A percentile compares a stretch with the other conserved stretches of the same genome.
These are phyloP conservation scores for Tor tambroides DNA, from an alignment of 2,113 vertebrate genomes.

Conservation along the genomic window DNA sequence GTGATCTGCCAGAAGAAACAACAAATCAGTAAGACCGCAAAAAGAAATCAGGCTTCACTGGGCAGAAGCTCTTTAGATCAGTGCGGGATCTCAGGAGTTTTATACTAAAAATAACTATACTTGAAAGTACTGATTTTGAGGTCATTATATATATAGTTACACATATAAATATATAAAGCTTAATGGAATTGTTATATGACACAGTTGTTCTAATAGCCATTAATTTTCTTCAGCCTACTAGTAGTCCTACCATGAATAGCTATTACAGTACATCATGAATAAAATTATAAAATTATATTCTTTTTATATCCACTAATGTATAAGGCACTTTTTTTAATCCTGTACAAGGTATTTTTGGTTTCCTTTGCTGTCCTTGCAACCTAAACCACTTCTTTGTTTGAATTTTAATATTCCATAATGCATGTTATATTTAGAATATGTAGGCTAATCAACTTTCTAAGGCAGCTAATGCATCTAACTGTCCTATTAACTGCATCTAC, in stretches of 20 bases:
- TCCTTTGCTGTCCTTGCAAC: background rate
- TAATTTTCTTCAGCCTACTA: background rate
- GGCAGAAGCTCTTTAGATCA: constrained; percentile 18
- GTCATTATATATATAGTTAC: background rate
- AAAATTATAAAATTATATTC: background rate
- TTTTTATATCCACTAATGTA: background rate
- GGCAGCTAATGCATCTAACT: background rate
- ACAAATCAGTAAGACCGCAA: background rate
- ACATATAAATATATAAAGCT: background rate
- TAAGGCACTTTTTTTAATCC: background rate
- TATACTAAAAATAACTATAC: background rate
- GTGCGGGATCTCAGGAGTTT: background rate
- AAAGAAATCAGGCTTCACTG: constrained; percentile 25
- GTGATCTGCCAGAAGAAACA: background rate
- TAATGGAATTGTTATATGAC: background rate
- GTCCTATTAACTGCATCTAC: background rate
- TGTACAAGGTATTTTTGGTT: background rate
- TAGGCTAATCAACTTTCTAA: background rate
- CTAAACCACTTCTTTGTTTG: background rate
- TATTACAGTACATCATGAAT: background rate
- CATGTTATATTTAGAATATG: background rate
- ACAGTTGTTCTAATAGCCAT: background rate
- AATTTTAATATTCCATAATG: background rate
- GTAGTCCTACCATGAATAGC: background rate
- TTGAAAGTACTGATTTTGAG: constrained; percentile 1